Evolutionary conservation across 2,113 vertebrate species (phyloP), one percentile per base, ranked within the genome.

Genomic region (Raphicerus campestris): DNA sequence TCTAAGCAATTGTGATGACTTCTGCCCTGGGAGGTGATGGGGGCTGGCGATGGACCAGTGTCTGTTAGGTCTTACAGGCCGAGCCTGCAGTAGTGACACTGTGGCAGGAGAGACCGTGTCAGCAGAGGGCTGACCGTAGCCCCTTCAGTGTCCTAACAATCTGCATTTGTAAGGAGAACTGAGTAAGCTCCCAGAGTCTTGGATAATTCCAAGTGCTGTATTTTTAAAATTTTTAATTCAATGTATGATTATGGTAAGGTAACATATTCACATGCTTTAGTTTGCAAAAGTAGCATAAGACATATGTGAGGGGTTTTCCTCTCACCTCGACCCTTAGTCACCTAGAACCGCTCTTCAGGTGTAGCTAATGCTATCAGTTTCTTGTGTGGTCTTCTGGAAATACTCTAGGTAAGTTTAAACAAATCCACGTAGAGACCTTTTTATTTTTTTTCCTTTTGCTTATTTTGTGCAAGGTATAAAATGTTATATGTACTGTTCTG

Each of bases 1-100:
- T 30, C 32, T 90, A 87, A 83, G 61, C 22, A 22, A 10, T 30
- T 49, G 10, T 55, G 51, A 84, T 47, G 63, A 61, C 30, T 53
- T 35, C 14, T 22, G 5, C 2, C 26, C 1, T 0, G 10, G 10
- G 5, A 47, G 7, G 55, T 30, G 77, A 6, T 9, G 35, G 16
- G 10, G n/a, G 9, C 35, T 75, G 47, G 32, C 42, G 15, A 22
- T 61, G 49, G 63, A 30, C 9, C 3, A 16, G 5, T 4, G 15
- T 49, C 26, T 78, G 24, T 56, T 5, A n/a, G 51, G 55, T 49
- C 8, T 58, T 49, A 17, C 6, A 81, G 45, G 22, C 47, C 0
- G 22, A 86, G 26, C 5, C 47, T 47, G 24, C 39, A 39, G 32
- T 8, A 86, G 70, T 75, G n/a, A 60, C 70, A 70, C 49, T 42